These are phyloP conservation scores for Macropodus opercularis DNA, from an alignment of 2,797 vertebrate genomes.

Conservation along the genomic window DNA sequence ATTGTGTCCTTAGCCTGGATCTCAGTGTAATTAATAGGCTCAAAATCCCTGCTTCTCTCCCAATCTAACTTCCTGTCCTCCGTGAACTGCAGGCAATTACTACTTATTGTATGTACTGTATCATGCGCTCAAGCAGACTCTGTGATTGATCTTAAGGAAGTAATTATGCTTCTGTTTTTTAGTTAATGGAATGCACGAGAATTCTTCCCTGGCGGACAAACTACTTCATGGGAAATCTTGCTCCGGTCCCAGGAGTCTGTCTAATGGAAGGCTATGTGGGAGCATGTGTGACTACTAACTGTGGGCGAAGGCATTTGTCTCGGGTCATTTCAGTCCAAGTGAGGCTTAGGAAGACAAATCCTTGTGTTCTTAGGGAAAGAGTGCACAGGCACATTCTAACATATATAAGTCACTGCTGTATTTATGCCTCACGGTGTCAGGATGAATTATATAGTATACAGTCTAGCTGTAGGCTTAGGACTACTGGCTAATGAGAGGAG, in stretches of 20 bases:
- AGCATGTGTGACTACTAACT: constrained; percentile 18
- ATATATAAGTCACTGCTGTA: not conserved
- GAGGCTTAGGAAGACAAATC: constrained; percentile 46
- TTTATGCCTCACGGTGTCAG: not conserved
- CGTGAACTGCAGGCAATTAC: constrained; percentile 23
- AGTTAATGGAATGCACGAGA: constrained; percentile 63
- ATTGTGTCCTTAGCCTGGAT: constrained; percentile 59
- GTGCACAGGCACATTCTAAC: constrained; percentile 10
- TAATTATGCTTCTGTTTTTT: constrained; percentile 57
- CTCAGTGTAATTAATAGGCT: constrained; percentile 53
- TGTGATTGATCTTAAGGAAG: constrained; percentile 65
- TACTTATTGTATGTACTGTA: constrained; percentile 24
- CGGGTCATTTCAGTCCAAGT: constrained; percentile 8
- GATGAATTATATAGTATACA: constrained; percentile 10
- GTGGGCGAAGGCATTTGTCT: constrained; percentile 29
- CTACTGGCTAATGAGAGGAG: not conserved
- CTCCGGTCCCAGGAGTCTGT: constrained; percentile 41
- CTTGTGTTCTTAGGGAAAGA: constrained; percentile 26
- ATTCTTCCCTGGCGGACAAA: constrained; percentile 52
- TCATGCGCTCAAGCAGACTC: constrained; percentile 24
- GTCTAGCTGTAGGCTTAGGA: constrained; percentile 4
- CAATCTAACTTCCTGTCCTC: constrained; percentile 42
- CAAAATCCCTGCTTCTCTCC: constrained; percentile 21
- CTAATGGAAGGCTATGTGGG: constrained; percentile 57
- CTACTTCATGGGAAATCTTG: constrained; percentile 34